phyloP scores from a whole-genome alignment of 2,797 vertebrate genomes.

The Eleutherodactylus coqui region DNA sequence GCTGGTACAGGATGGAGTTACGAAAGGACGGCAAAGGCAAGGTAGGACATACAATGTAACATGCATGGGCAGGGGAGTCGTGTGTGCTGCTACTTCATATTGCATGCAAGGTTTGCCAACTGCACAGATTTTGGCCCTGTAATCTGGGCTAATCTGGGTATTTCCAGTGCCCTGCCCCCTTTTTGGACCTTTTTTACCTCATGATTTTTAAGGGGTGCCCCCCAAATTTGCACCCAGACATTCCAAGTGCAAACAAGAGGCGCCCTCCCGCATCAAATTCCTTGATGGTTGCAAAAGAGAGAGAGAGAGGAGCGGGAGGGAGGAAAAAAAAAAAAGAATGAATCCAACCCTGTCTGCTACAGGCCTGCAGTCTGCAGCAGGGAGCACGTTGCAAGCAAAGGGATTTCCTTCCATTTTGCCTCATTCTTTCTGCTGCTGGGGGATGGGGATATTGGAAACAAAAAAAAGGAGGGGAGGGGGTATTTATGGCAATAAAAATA shows the following conservation, averaged over 20 bases:
- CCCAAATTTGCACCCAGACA: conserved; percentile 41
- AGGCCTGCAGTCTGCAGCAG: conserved; percentile 63
- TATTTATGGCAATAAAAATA: conserved; percentile 14
- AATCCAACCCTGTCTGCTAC: conserved; percentile 57
- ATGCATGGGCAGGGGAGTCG: conserved; percentile 36
- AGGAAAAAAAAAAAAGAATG: conserved; percentile 34
- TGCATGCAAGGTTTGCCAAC: conserved; percentile 18
- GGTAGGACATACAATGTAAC: conserved; percentile 66
- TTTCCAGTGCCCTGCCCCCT: conserved; percentile 62
- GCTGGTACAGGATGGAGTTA: conserved; percentile 78
- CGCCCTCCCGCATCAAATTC: conserved; percentile 67
- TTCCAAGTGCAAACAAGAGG: conserved; percentile 65
- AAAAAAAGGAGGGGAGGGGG: neutral
- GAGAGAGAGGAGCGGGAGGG: conserved; percentile 35
- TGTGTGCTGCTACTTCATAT: conserved; percentile 43
- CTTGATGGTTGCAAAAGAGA: conserved; percentile 63
- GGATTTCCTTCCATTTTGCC: conserved; percentile 64
- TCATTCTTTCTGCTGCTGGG: conserved; percentile 53
- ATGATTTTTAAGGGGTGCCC: conserved; percentile 63
- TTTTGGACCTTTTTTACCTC: conserved; percentile 66
- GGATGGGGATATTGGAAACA: neutral
- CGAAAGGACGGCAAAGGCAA: conserved; percentile 78
- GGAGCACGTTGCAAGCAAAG: conserved; percentile 61
- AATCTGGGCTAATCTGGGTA: conserved; percentile 10
- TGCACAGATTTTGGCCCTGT: conserved; percentile 43